Percentiles rank a stretch among this genome's conserved stretches.
Conservation (phyloP, 1,140 invertebrate species). For the Trichonephila clavipes region DNA sequence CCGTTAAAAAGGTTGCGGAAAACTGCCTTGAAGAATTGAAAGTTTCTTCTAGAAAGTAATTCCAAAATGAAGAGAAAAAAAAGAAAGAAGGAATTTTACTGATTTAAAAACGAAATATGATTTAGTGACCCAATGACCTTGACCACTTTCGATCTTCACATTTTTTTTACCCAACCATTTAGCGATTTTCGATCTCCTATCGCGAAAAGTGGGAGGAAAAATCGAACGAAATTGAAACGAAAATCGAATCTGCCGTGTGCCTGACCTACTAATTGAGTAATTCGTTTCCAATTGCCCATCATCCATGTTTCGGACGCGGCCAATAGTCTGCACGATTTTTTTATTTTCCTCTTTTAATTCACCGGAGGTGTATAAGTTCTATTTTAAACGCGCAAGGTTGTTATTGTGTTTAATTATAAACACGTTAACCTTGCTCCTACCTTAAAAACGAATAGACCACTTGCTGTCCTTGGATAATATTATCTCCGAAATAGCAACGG, state of each 20-base stretch:
- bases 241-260: background rate
- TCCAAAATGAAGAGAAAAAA: too few species aligned
- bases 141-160: too few species aligned
- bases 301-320: background rate
- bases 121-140: too few species aligned
- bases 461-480: constrained; percentile 49
- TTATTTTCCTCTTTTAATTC: background rate
- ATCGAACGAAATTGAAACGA: background rate
- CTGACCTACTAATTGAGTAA: background rate
- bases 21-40: too few species aligned
- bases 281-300: background rate
- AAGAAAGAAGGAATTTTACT: too few species aligned
- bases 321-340: background rate
- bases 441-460: background rate
- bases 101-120: too few species aligned
- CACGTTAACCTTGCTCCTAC: constrained; percentile 60
- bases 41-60: too few species aligned
- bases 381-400: constrained; percentile 53
- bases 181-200: too few species aligned
- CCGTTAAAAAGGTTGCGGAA: too few species aligned
- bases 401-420: constrained; percentile 60
- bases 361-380: constrained; percentile 8
- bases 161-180: too few species aligned
- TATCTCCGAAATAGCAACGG: background rate
- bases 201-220: background rate